Conservation (phyloP, 2,113 vertebrate genomes). For the Petaurus breviceps region DNA sequence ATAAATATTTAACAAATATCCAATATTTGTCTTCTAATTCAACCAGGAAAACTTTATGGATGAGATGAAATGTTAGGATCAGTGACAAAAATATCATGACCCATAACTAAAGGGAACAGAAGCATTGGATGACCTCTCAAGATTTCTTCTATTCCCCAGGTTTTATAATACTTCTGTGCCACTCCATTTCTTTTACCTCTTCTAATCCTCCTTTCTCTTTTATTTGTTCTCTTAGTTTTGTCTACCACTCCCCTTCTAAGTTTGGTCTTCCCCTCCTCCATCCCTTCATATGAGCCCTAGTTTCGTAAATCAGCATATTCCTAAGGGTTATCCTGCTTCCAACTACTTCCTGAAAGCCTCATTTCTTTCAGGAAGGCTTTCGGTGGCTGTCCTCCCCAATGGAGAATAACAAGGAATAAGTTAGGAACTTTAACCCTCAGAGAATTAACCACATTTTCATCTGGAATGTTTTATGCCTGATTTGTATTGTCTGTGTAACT, state of each 20-base stretch:
- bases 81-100: not conserved
- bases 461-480: conserved; percentile 33
- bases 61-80: not conserved
- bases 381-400: not conserved
- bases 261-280: not conserved
- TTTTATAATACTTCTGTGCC: not conserved
- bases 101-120: not conserved
- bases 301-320: not conserved
- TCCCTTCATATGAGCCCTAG: not conserved
- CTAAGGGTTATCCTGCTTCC: not conserved
- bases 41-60: not conserved
- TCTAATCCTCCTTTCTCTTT: conserved; percentile 20
- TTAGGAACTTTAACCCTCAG: not conserved
- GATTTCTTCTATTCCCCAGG: not conserved
- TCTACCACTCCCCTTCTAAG: not conserved
- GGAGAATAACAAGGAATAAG: not conserved
- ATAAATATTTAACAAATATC: not conserved
- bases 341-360: not conserved
- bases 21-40: not conserved
- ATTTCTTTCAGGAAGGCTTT: not conserved
- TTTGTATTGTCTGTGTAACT: conserved; percentile 12
- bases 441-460: not conserved
- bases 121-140: not conserved
- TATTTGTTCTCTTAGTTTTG: conserved; percentile 5
- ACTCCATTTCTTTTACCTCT: not conserved